Evolutionary conservation across 2,113 vertebrate species (phyloP).

Genomic region (Anolis carolinensis): DNA sequence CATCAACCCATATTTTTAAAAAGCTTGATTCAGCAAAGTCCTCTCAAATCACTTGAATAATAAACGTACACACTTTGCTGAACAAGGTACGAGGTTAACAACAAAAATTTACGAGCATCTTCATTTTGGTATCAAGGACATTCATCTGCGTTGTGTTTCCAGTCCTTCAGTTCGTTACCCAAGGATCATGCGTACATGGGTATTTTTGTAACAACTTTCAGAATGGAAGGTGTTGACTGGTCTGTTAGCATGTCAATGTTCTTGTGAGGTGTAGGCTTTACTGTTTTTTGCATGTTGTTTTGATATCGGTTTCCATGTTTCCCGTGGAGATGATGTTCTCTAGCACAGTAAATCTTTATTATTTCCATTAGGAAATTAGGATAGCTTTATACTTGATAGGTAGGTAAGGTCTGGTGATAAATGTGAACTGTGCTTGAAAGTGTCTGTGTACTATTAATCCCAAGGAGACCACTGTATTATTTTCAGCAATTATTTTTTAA

Average conservation of each 20-base stretch:
- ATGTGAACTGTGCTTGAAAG: slow-evolving; percentile 69
- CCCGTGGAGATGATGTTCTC: slow-evolving; percentile 56
- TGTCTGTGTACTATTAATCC: slow-evolving; percentile 63
- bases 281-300: slow-evolving; percentile 70
- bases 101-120: background rate
- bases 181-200: slow-evolving; percentile 45
- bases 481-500: slow-evolving; percentile 57
- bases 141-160: slow-evolving; percentile 42
- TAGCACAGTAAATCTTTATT: slow-evolving; percentile 65
- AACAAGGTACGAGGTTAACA: background rate
- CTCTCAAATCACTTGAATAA: background rate
- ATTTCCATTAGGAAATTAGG: slow-evolving; percentile 67
- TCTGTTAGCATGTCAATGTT: slow-evolving; percentile 63
- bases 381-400: slow-evolving; percentile 51
- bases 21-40: slow-evolving; percentile 6
- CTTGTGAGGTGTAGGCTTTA: slow-evolving; percentile 56
- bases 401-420: slow-evolving; percentile 57
- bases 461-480: slow-evolving; percentile 67
- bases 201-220: slow-evolving; percentile 50
- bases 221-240: slow-evolving; percentile 49
- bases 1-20: background rate
- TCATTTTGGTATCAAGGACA: slow-evolving; percentile 28
- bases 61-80: slow-evolving; percentile 7
- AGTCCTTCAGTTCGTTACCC: slow-evolving; percentile 36
- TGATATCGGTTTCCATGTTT: slow-evolving; percentile 62